phyloP scores from a whole-genome alignment of 2,113 vertebrate genomes.

The Rhagologus leucostigma region DNA sequence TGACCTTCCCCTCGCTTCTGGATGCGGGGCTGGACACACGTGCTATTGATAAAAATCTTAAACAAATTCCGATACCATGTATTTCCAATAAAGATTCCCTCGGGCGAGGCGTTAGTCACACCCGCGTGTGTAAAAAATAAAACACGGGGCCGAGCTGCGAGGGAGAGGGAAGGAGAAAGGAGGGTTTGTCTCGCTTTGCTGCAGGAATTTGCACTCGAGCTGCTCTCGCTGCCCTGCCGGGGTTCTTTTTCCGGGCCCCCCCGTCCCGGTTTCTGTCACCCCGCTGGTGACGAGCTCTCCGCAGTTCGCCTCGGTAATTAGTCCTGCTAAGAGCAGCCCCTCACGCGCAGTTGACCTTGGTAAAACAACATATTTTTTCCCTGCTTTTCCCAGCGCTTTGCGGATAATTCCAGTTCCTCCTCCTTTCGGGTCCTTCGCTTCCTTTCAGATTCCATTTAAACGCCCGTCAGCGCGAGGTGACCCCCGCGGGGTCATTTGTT shows the following conservation, averaged over 20 bases:
- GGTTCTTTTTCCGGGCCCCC: background rate
- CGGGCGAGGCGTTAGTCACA: slow-evolving; percentile 84
- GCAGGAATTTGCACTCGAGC: background rate
- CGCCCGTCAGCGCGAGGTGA: rapidly evolving
- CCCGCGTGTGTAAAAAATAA: slow-evolving; percentile 60
- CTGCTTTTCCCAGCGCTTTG: background rate
- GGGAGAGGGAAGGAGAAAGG: background rate
- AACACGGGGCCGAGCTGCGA: background rate
- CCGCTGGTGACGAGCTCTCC: background rate
- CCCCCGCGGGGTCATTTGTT: background rate
- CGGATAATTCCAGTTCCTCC: background rate
- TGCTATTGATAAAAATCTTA: slow-evolving; percentile 94
- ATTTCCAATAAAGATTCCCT: slow-evolving; percentile 68
- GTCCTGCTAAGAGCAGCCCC: background rate
- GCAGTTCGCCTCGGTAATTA: background rate
- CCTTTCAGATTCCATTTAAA: background rate
- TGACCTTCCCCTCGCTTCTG: slow-evolving; percentile 74
- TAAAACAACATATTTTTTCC: background rate
- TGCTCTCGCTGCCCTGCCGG: background rate
- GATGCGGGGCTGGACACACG: slow-evolving; percentile 77
- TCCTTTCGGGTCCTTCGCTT: background rate
- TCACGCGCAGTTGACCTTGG: background rate
- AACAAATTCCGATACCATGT: slow-evolving; percentile 61
- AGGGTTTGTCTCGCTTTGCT: slow-evolving; percentile 34
- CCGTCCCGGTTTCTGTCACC: background rate